Conservation (phyloP, 2,888 invertebrate genomes). For the Macrophya alboannulata region DNA sequence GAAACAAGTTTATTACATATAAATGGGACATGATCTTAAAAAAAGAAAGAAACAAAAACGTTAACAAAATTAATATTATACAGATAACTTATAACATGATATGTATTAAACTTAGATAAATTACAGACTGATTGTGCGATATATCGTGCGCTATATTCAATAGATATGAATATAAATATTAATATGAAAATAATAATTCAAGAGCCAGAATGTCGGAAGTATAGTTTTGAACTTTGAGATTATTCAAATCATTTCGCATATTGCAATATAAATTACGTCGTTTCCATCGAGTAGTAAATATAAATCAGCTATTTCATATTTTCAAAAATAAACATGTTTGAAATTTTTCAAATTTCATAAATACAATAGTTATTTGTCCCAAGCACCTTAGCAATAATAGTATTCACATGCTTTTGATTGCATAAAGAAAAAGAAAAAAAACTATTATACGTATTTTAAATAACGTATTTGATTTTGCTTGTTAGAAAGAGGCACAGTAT, state of each 20-base stretch:
- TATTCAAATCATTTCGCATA: constrained; percentile 16
- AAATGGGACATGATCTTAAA: constrained; percentile 25
- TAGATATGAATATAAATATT: constrained; percentile 1
- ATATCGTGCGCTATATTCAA: constrained; percentile 26
- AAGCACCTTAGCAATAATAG: constrained; percentile 38
- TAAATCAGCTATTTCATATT: neutral
- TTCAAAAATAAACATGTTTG: neutral
- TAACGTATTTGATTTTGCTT: constrained; percentile 25
- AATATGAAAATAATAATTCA: constrained; percentile 5
- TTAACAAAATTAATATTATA: constrained; percentile 7
- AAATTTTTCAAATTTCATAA: constrained; percentile 19
- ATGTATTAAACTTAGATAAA: constrained; percentile 38
- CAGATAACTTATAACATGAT: constrained; percentile 11
- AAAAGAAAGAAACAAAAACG: neutral
- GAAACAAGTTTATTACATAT: constrained; percentile 30
- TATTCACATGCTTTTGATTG: constrained; percentile 28
- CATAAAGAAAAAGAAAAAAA: constrained; percentile 16
- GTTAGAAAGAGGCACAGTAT: constrained; percentile 39
- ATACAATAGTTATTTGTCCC: constrained; percentile 12
- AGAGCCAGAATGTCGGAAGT: neutral
- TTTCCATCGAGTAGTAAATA: neutral
- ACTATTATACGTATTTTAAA: neutral
- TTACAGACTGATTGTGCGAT: constrained; percentile 18
- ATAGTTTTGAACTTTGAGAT: constrained; percentile 3
- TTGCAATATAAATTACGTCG: neutral